These are phyloP conservation scores for Sylvicola cinctus DNA, from an alignment of 2,888 invertebrate genomes.

Conservation along the genomic window DNA sequence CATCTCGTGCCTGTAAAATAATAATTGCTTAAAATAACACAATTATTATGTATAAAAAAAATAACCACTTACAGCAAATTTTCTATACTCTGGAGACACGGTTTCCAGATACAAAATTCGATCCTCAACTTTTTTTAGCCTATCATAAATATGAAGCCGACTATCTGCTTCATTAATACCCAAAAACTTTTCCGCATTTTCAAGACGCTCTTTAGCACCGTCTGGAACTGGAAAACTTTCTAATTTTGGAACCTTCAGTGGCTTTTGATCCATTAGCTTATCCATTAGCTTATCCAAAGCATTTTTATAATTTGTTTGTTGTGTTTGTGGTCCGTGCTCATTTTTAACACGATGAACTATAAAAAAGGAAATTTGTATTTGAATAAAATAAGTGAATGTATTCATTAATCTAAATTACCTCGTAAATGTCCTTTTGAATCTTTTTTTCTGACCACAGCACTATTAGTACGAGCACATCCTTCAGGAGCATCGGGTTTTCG, in stretches of 20 bases:
- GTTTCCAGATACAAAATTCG: conserved; percentile 50
- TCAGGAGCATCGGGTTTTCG: conserved; percentile 8
- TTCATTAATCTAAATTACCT: too few relatives aligned
- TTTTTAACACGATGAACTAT: conserved; percentile 49
- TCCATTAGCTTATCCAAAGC: conserved; percentile 28
- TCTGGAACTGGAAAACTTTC: conserved; percentile 10
- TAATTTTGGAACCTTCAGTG: neutral
- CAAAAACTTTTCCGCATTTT: conserved; percentile 40
- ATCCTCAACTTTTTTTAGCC: conserved; percentile 55
- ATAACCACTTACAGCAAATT: conserved; percentile 40
- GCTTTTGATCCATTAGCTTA: conserved; percentile 1
- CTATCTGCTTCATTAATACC: conserved; percentile 23
- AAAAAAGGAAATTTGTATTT: conserved; percentile 9
- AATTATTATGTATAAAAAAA: too few relatives aligned
- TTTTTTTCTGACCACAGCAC: conserved; percentile 45
- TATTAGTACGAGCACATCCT: conserved; percentile 53
- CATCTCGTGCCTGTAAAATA: too few relatives aligned
- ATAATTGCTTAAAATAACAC: too few relatives aligned
- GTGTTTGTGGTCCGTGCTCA: conserved; percentile 44
- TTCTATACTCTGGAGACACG: conserved; percentile 60
- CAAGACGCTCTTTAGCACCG: conserved; percentile 46
- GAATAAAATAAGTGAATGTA: conserved; percentile 1
- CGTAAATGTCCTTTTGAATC: conserved; percentile 63
- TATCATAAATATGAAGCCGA: conserved; percentile 42
- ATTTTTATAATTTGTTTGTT: conserved; percentile 24